Conservation (phyloP, 2,888 invertebrate genomes). For the Hanleya hanleyi region DNA sequence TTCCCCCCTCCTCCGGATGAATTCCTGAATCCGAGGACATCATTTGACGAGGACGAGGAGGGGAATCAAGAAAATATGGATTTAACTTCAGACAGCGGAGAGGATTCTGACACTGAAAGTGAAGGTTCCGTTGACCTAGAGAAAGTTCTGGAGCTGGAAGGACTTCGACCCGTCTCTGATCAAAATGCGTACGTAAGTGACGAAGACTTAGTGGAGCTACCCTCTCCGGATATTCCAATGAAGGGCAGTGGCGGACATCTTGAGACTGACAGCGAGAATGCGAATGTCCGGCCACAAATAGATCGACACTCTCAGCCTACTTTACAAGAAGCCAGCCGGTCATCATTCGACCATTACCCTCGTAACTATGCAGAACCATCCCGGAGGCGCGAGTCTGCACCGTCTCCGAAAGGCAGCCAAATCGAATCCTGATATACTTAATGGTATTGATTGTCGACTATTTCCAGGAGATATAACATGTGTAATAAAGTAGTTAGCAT, state of each 20-base stretch:
- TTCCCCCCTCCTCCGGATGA: conserved; percentile 12
- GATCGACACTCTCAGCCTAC: not conserved
- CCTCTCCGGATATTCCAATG: not conserved
- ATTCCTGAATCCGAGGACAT: not conserved
- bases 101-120: conserved; percentile 10
- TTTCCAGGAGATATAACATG: too few relatives aligned
- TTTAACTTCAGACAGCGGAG: not conserved
- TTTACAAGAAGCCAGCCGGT: not conserved
- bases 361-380: not conserved
- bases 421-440: not conserved
- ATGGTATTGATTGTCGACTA: too few relatives aligned
- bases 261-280: not conserved
- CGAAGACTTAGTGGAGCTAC: not conserved
- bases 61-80: not conserved
- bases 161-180: not conserved
- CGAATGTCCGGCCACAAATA: not conserved
- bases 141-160: not conserved
- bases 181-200: not conserved
- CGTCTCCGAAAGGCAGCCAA: not conserved
- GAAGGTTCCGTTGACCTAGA: conserved; percentile 9
- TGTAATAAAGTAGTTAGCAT: too few relatives aligned
- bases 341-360: not conserved
- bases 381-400: not conserved
- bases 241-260: not conserved
- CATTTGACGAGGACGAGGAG: not conserved